These are phyloP conservation scores for Podabrus alpinus DNA, from an alignment of 2,888 invertebrate genomes.

Conservation along the genomic window DNA sequence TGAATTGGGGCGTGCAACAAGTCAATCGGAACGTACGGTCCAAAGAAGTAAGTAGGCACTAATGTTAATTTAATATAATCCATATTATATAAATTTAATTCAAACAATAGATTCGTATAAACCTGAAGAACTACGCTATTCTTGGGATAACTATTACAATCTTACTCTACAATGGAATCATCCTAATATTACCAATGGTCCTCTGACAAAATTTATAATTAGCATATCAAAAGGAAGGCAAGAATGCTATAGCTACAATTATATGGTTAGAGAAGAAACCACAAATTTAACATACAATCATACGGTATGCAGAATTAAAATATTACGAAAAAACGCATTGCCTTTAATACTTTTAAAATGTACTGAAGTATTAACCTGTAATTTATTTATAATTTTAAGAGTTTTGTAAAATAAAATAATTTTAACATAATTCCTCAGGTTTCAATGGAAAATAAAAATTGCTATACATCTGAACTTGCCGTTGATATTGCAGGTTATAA, in stretches of 20 bases:
- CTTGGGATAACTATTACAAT: slow-evolving; percentile 39
- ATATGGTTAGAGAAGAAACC: slow-evolving; percentile 17
- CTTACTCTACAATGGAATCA: slow-evolving; percentile 43
- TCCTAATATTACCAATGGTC: slow-evolving; percentile 35
- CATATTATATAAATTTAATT: not conserved
- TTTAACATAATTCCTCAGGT: slow-evolving; percentile 1
- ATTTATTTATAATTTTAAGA: too few species aligned
- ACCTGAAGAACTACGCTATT: slow-evolving; percentile 32
- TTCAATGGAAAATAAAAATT: not conserved
- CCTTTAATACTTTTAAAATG: too few species aligned
- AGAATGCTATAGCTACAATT: not conserved
- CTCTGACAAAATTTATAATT: slow-evolving; percentile 12
- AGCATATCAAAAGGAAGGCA: not conserved
- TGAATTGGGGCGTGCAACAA: not conserved
- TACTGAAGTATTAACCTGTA: not conserved
- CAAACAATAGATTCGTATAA: slow-evolving; percentile 34
- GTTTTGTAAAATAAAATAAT: not conserved
- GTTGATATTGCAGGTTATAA: not conserved
- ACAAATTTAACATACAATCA: slow-evolving; percentile 15
- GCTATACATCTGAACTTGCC: slow-evolving; percentile 9
- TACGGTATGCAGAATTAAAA: not conserved
- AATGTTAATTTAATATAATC: not conserved
- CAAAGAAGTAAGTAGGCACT: not conserved
- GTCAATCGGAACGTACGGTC: not conserved
- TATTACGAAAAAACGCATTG: too few species aligned